Evolutionary conservation across 2,113 vertebrate species (phyloP), one percentile per base, ranked within the genome.

Genomic region (Oceanites oceanicus): DNA sequence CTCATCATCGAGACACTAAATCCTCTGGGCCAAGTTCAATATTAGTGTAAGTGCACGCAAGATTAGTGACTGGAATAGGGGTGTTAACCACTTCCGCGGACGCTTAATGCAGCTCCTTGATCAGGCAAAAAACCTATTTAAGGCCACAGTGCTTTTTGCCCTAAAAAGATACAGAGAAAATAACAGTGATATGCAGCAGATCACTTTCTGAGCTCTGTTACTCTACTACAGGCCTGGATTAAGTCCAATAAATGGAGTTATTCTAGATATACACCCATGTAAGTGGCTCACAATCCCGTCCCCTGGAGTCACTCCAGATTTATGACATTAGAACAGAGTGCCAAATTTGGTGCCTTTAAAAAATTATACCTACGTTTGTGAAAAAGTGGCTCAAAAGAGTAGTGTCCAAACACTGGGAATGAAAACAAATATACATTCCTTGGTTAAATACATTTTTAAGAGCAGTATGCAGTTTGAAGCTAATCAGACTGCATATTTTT

Each of bases 161-260:
- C 0, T 65, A 75, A 71, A 91, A 95, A 89, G 86, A 71, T 66
- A 92, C 0, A 68, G 52, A 82, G 91, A 87, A 96, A 92, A 88
- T 79, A 94, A 90, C 6, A 66, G 76, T 22, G 55, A 94, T 72
- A 73, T 0, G 3, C 80, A 79, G 86, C 68, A 92, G 74, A 91
- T 65, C 91, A 53, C 84, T 78, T 86, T 82, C 80, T 42, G 94
- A 91, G 89, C 84, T 88, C 30, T 1, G 53, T 62, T 92, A 91
- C 92, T 91, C 74, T 95, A 94, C 96, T 96, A 94, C 44, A 94
- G 4, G 85, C 55, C 85, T 97, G 96, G 96, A 95, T 65, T 79
- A 77, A 67, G 72, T 88, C 96, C 93, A 96, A 95, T 76, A 92
- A 96, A 93, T 73, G 26, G 92, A 94, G 94, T 95, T 95, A 95